Percentiles rank a stretch among this genome's conserved stretches.
Conservation (phyloP, 2,888 invertebrate genomes). For the Mesorhabditis spiculigera region DNA sequence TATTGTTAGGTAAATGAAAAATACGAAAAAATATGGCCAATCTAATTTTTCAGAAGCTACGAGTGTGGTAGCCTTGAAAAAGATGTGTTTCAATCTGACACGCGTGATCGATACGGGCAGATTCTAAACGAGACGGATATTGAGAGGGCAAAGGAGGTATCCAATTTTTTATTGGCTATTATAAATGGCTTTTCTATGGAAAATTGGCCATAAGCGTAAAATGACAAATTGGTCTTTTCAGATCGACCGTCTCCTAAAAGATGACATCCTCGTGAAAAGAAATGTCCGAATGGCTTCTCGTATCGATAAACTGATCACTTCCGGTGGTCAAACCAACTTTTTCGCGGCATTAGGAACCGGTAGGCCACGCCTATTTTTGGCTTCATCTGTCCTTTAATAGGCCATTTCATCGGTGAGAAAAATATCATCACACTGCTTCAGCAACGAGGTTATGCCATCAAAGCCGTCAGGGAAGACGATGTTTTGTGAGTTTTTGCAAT, state of each 20-base stretch:
- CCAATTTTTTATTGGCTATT: neutral
- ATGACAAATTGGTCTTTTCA: slow-evolving; percentile 13
- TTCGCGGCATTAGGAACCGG: slow-evolving; percentile 67
- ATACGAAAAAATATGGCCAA: neutral
- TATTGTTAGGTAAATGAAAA: neutral
- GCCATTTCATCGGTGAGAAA: slow-evolving; percentile 1
- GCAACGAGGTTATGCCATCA: neutral
- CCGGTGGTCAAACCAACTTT: slow-evolving; percentile 61
- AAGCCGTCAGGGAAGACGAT: slow-evolving; percentile 1
- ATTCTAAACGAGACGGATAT: neutral
- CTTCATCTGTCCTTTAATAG: neutral
- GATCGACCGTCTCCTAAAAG: slow-evolving; percentile 63
- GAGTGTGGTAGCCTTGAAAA: slow-evolving; percentile 39
- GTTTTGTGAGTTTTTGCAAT: neutral
- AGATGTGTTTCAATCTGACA: slow-evolving; percentile 18
- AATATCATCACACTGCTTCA: neutral
- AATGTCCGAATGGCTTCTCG: slow-evolving; percentile 64
- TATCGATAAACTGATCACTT: slow-evolving; percentile 60
- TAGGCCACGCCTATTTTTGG: slow-evolving; percentile 32
- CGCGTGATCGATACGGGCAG: neutral
- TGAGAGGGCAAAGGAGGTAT: slow-evolving; percentile 1
- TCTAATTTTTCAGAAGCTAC: slow-evolving; percentile 22
- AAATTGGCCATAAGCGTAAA: neutral
- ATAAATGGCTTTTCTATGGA: neutral
- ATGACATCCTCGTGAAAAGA: slow-evolving; percentile 64